phyloP scores from a whole-genome alignment of 2,113 vertebrate species.

The Leucosticte australis region DNA sequence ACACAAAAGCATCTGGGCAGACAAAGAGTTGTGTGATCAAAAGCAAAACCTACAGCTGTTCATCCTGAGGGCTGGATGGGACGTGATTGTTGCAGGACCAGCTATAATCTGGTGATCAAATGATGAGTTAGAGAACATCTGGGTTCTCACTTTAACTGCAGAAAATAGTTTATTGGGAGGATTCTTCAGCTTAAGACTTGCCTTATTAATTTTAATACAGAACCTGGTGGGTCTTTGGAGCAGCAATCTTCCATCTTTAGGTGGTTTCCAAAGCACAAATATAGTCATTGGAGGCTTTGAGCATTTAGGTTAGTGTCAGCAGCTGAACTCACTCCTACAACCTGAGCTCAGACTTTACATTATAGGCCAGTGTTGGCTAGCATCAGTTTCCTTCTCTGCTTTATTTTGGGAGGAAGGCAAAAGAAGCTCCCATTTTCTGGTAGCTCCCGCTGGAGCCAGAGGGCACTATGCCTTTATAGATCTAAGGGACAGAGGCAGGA shows the following conservation, averaged over 20 bases:
- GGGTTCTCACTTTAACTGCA: background rate
- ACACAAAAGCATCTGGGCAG: background rate
- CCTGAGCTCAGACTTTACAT: background rate
- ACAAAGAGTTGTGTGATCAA: background rate
- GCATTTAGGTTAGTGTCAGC: background rate
- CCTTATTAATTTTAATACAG: background rate
- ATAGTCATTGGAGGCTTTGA: background rate
- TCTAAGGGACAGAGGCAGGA: background rate
- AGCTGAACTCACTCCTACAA: background rate
- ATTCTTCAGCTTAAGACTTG: background rate
- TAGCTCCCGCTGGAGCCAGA: background rate
- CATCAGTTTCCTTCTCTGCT: background rate
- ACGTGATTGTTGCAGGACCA: background rate
- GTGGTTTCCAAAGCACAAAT: background rate
- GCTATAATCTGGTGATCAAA: background rate
- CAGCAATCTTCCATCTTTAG: background rate
- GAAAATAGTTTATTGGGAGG: background rate
- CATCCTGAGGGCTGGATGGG: background rate
- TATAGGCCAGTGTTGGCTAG: background rate
- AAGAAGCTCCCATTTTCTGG: background rate
- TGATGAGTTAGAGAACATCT: background rate
- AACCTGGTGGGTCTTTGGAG: background rate
- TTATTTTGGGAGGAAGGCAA: background rate
- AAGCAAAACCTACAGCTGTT: background rate
- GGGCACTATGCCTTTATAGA: background rate